These are phyloP conservation scores for Lucifuga dentata DNA, from an alignment of 2,113 vertebrate species.

Conservation along the genomic window DNA sequence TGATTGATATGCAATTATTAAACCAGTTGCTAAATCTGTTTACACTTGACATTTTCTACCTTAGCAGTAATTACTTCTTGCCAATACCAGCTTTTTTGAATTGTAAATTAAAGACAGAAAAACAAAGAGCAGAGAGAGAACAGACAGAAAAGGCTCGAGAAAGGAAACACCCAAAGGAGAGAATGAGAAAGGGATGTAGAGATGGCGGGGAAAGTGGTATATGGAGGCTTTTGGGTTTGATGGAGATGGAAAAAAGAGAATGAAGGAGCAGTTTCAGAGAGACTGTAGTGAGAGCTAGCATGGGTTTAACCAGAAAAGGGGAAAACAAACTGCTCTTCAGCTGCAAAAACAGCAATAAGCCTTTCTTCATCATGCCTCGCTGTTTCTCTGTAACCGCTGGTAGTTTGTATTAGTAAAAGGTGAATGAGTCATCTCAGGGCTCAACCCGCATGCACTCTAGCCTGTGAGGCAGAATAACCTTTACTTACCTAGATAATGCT, in stretches of 20 bases:
- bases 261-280: slow-evolving; percentile 12
- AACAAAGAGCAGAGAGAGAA: slow-evolving; percentile 16
- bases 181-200: not conserved
- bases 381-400: slow-evolving; percentile 14
- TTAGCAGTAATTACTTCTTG: slow-evolving; percentile 15
- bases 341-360: slow-evolving; percentile 46
- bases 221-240: slow-evolving; percentile 12
- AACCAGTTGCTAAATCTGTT: slow-evolving; percentile 27
- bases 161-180: not conserved
- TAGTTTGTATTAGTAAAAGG: no score
- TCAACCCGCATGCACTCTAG: not conserved
- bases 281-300: slow-evolving; percentile 21
- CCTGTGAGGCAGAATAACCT: not conserved
- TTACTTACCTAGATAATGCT: not conserved
- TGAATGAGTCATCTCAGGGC: slow-evolving; percentile 23
- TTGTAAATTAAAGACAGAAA: slow-evolving; percentile 28
- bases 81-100: slow-evolving; percentile 18
- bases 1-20: slow-evolving; percentile 1
- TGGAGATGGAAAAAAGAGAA: slow-evolving; percentile 32
- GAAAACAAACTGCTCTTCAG: slow-evolving; percentile 36
- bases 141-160: not conserved
- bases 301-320: not conserved
- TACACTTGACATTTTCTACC: slow-evolving; percentile 21
- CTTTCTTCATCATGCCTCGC: slow-evolving; percentile 28
- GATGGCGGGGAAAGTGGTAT: slow-evolving; percentile 5